Percentiles rank a stretch among this genome's conserved stretches.
These are phyloP conservation scores for Drosophila monieri DNA, from an alignment of 2,888 invertebrate species.

Conservation along the genomic window DNA sequence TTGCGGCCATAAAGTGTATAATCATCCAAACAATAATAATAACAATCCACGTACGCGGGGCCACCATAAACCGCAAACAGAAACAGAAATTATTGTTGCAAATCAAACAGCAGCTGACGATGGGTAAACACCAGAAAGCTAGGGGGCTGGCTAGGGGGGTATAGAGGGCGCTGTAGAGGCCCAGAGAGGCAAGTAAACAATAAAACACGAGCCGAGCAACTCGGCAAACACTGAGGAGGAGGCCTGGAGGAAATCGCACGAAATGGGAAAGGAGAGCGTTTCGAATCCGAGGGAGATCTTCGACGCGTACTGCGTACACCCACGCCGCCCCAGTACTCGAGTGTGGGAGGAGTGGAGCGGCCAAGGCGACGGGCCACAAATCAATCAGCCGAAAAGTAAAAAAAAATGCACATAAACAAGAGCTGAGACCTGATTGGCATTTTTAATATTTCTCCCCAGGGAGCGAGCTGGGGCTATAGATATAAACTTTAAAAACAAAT, in stretches of 20 bases:
- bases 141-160: constrained; percentile 7
- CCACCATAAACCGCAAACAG: constrained; percentile 36
- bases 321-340: not conserved
- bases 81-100: constrained; percentile 54
- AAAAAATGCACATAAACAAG: constrained; percentile 32
- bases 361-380: constrained; percentile 58
- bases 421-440: constrained; percentile 60
- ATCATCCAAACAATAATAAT: constrained; percentile 60
- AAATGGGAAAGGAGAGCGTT: constrained; percentile 32
- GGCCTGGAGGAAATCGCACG: constrained; percentile 9
- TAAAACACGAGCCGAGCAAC: constrained; percentile 24
- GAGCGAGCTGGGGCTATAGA: too few species aligned
- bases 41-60: constrained; percentile 36
- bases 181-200: constrained; percentile 40
- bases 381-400: constrained; percentile 62
- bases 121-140: constrained; percentile 49
- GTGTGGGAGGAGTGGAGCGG: constrained; percentile 35
- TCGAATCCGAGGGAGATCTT: constrained; percentile 54
- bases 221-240: constrained; percentile 22
- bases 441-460: constrained; percentile 35
- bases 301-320: constrained; percentile 4
- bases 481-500: too few species aligned
- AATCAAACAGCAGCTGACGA: constrained; percentile 58
- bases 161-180: not conserved
- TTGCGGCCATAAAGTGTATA: constrained; percentile 51